Percentiles rank a stretch among this genome's conserved stretches.
Evolutionary conservation across 2,797 vertebrate species (phyloP).

Genomic region (Sebastes iracundus): DNA sequence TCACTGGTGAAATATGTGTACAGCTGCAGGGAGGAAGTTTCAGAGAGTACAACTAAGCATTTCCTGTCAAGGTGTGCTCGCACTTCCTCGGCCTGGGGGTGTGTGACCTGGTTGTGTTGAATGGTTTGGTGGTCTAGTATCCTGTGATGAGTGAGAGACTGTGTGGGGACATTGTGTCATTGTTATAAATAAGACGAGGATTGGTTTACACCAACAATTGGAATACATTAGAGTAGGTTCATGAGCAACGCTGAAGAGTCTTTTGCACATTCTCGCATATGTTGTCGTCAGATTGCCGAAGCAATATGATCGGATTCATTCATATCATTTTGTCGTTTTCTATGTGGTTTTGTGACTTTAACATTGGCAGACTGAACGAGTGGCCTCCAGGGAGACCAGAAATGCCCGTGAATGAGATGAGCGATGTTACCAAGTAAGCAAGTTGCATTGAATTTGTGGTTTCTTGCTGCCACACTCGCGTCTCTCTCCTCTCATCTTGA

Average conservation of each 20-base stretch:
- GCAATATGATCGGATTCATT: background rate
- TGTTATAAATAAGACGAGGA: background rate
- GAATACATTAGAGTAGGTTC: background rate
- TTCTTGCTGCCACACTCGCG: background rate
- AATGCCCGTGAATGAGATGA: constrained; percentile 30
- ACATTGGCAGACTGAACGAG: constrained; percentile 45
- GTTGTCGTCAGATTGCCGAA: background rate
- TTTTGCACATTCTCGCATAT: background rate
- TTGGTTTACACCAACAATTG: background rate
- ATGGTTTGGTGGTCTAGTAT: constrained; percentile 31
- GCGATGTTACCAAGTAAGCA: constrained; percentile 2
- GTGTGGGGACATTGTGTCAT: constrained; percentile 23
- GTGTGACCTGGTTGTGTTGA: constrained; percentile 17
- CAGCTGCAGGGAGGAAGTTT: constrained; percentile 71
- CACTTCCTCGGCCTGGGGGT: constrained; percentile 55
- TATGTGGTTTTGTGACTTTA: constrained; percentile 6
- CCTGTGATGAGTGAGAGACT: constrained; percentile 52
- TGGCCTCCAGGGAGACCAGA: constrained; percentile 43
- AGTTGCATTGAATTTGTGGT: constrained; percentile 1
- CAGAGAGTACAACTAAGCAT: constrained; percentile 60
- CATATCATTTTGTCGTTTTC: background rate
- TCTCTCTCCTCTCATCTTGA: background rate
- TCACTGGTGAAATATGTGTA: constrained; percentile 53
- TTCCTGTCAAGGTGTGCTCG: constrained; percentile 79
- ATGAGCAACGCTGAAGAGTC: background rate